A percentile compares a stretch with the other conserved stretches of the same genome.
Conservation (phyloP, 1,140 invertebrate species). For the Pseudomyrmex sp. region DNA sequence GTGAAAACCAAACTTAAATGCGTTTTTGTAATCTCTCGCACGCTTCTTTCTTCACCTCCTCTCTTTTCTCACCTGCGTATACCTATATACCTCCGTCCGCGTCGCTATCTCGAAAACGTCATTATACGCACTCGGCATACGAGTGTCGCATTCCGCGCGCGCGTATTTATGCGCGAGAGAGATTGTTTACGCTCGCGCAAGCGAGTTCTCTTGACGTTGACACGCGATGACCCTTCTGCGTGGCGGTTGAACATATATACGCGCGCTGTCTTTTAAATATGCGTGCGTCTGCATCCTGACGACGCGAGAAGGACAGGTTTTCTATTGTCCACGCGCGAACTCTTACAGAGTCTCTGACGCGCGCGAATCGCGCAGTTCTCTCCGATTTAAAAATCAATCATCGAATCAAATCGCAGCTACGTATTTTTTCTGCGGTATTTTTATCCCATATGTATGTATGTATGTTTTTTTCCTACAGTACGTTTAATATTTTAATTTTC, state of each 20-base stretch:
- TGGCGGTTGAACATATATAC: not conserved
- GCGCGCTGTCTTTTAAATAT: conserved; percentile 18
- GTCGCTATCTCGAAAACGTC: conserved; percentile 14
- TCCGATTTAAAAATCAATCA: too few species aligned
- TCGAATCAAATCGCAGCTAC: too few species aligned
- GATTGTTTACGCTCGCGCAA: conserved; percentile 10
- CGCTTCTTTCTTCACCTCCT: not conserved
- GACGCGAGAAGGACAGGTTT: not conserved
- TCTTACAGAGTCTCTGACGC: not conserved
- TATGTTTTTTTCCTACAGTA: too few species aligned
- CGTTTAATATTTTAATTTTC: too few species aligned
- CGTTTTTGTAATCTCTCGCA: not conserved
- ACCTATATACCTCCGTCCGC: not conserved
- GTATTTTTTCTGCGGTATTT: too few species aligned
- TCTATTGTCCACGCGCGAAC: conserved; percentile 5
- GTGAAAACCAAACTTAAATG: conserved; percentile 11
- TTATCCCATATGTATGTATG: too few species aligned
- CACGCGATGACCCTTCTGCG: not conserved
- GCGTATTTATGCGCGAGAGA: not conserved
- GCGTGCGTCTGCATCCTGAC: not conserved
- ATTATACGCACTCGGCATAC: not conserved
- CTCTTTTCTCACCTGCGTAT: conserved; percentile 6
- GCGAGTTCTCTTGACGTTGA: not conserved
- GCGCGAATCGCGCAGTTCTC: not conserved
- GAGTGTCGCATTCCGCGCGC: not conserved